phyloP scores from a whole-genome alignment of 2,888 invertebrate species.

The Noctua fimbriata region DNA sequence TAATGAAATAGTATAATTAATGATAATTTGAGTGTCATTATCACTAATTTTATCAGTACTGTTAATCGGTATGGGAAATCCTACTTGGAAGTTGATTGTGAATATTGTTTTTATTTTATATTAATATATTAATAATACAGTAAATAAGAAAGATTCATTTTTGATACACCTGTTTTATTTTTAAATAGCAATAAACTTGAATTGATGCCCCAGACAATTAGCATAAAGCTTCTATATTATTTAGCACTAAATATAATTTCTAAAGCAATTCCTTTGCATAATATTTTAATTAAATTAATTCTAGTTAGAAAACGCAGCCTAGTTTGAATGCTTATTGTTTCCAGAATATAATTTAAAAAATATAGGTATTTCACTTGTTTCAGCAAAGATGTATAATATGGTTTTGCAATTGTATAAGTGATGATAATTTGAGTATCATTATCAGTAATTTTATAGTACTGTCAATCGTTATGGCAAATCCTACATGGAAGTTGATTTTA shows the following conservation, averaged over 20 bases:
- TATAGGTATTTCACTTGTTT: conserved; percentile 4
- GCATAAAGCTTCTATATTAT: conserved; percentile 1
- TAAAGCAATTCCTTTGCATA: conserved; percentile 1
- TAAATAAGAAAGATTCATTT: too few species aligned
- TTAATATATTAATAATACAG: too few species aligned
- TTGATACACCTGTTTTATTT: conserved; percentile 15
- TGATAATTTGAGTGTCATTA: conserved; percentile 27
- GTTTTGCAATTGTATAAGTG: conserved; percentile 36
- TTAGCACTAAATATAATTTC: neutral
- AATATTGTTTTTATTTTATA: neutral
- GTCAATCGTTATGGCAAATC: conserved; percentile 11
- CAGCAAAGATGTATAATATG: conserved; percentile 8
- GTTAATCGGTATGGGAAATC: conserved; percentile 10
- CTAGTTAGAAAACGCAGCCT: neutral
- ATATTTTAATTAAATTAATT: neutral
- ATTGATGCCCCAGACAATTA: conserved; percentile 17
- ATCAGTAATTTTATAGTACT: conserved; percentile 32
- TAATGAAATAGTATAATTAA: conserved; percentile 32
- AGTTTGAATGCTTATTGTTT: neutral
- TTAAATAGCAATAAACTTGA: conserved; percentile 12
- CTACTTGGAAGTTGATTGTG: conserved; percentile 9
- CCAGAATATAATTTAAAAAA: neutral
- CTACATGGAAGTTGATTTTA: conserved; percentile 4
- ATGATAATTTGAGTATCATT: conserved; percentile 29
- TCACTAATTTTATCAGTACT: conserved; percentile 31